Evolutionary conservation across 2,888 invertebrate species (phyloP), one percentile per base, ranked within the genome.

Genomic region (Cistogaster globosa): DNA sequence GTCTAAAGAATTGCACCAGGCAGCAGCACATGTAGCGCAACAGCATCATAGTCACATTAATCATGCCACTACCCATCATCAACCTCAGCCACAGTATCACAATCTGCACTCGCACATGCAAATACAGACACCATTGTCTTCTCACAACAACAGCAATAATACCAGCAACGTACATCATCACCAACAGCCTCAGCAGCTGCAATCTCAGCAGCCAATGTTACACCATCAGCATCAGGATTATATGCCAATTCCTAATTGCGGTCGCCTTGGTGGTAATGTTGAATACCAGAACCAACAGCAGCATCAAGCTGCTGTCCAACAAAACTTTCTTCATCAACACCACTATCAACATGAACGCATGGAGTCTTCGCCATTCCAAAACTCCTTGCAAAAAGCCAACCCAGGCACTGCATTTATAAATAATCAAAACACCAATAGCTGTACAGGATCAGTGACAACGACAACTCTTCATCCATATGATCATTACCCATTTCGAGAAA

Each of bases 1-100:
- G 91, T 94, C 94, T 87, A 91, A 92, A 88, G 92, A 91, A 88
- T 55, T 92, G 85, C 91, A 92, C 51, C 91, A 91, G 60, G 94
- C 93, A 86, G 91, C 90, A 84, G 91, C 90, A 84, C 90, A 90
- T 72, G 90, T 90, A n/a, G 90, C 90, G 7, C 90, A 90, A 65
- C 90, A 81, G 87, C 91, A 86, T 83, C 90, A 89, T n/a, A 89
- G 89, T 75, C 91, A 91, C 58, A 89, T 90, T 79, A 90, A 87
- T 68, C 87, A 87, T 14, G 89, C 88, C 65, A 38, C 72, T 42
- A 7, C 58, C 16, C 89, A 90, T n/a, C 88, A 87, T 86, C 89
- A 87, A 42, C 89, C 89, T 67, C 88, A 88, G 32, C 88, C 88
- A 11, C 90, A 89, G 22, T 90, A 90, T 58, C 90, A 89, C 20